Conservation (phyloP, 2,797 vertebrate genomes). For the Protosalanx chinensis region DNA sequence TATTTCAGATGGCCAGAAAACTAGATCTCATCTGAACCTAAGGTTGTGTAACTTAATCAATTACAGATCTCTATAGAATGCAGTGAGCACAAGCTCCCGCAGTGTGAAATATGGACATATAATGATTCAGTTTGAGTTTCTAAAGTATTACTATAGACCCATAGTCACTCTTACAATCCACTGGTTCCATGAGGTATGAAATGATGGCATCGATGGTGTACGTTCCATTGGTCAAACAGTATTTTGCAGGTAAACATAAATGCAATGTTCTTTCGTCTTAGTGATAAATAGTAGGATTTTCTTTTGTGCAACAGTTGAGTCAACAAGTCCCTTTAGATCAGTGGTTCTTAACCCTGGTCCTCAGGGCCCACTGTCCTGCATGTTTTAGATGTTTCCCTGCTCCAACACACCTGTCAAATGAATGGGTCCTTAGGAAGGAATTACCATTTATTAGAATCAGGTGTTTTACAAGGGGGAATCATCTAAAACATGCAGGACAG, state of each 20-base stretch:
- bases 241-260: background rate
- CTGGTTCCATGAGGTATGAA: no score
- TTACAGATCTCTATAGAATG: slow-evolving; percentile 36
- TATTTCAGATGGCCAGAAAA: slow-evolving; percentile 38
- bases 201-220: background rate
- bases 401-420: no score
- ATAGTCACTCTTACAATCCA: no score
- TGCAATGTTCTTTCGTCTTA: background rate
- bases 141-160: background rate
- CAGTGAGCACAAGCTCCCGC: slow-evolving; percentile 38
- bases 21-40: slow-evolving; percentile 35
- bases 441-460: no score
- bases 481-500: no score
- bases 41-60: slow-evolving; percentile 45
- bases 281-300: slow-evolving; percentile 5
- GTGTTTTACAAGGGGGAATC: no score
- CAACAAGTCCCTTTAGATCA: background rate
- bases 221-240: background rate
- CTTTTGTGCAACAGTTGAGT: background rate
- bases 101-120: slow-evolving; percentile 36
- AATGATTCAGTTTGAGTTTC: slow-evolving; percentile 20
- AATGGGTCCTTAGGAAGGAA: no score
- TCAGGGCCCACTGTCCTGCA: no score
- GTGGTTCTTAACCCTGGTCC: no score
- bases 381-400: no score